Percentiles rank a stretch among this genome's conserved stretches.
Conservation (phyloP, 2,797 vertebrate genomes). For the Alectoris magna region DNA sequence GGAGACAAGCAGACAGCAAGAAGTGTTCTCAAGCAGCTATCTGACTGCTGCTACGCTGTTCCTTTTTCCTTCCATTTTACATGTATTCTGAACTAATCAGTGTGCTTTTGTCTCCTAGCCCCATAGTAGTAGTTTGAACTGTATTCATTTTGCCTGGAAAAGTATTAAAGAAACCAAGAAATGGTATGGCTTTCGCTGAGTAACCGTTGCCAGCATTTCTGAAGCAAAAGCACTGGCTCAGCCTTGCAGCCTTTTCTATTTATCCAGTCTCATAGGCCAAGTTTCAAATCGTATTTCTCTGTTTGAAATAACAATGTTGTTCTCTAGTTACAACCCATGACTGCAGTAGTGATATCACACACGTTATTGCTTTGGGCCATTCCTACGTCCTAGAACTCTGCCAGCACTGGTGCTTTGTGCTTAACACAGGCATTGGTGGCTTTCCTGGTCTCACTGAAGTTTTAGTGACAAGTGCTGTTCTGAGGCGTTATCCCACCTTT, state of each 20-base stretch:
- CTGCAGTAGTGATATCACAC: neutral
- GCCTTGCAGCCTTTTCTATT: neutral
- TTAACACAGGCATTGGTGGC: neutral
- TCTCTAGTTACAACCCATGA: neutral
- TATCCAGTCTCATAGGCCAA: neutral
- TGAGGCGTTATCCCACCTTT: neutral
- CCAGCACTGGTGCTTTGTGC: rapidly evolving
- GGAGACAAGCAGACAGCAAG: neutral
- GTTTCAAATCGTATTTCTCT: neutral
- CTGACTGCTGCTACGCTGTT: neutral
- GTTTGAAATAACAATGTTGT: neutral
- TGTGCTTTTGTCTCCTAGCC: neutral
- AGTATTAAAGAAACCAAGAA: neutral
- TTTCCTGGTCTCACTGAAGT: neutral
- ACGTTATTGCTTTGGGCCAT: rapidly evolving
- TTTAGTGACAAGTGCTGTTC: neutral
- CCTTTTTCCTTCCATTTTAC: neutral
- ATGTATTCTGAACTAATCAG: neutral
- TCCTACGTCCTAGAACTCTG: rapidly evolving
- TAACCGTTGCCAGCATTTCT: neutral
- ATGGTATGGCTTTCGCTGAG: neutral
- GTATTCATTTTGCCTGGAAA: neutral
- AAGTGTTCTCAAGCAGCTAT: neutral
- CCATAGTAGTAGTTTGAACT: neutral
- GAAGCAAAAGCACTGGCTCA: neutral